These are phyloP conservation scores for Lutjanus campechanus DNA, from an alignment of 2,797 vertebrate genomes.

Conservation along the genomic window DNA sequence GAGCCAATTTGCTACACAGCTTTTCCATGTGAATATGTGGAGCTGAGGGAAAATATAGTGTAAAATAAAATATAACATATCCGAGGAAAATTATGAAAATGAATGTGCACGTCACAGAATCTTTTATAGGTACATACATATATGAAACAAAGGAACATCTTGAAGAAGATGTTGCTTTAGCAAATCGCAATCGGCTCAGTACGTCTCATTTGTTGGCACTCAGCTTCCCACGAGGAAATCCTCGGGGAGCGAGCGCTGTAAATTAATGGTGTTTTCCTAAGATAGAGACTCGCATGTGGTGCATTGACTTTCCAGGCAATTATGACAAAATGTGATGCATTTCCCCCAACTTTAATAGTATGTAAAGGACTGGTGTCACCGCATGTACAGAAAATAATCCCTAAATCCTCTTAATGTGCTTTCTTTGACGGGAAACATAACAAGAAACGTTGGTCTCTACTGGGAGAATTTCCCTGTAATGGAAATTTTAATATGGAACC, in stretches of 20 bases:
- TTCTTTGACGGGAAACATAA: slow-evolving; percentile 54
- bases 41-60: background rate
- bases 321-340: slow-evolving; percentile 62
- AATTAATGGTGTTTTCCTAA: slow-evolving; percentile 60
- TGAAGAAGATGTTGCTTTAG: background rate
- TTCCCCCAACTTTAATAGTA: slow-evolving; percentile 37
- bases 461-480: slow-evolving; percentile 21
- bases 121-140: background rate
- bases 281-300: slow-evolving; percentile 17
- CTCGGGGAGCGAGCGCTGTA: slow-evolving; percentile 35
- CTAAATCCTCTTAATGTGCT: slow-evolving; percentile 67
- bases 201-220: slow-evolving; percentile 44
- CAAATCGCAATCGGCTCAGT: slow-evolving; percentile 24
- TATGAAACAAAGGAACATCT: slow-evolving; percentile 8
- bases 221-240: slow-evolving; percentile 26
- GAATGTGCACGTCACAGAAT: background rate
- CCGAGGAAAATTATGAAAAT: background rate
- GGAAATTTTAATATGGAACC: slow-evolving; percentile 16
- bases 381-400: slow-evolving; percentile 56
- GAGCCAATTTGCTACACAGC: background rate
- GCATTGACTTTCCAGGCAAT: slow-evolving; percentile 47
- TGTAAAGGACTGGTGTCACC: slow-evolving; percentile 49
- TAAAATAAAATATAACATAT: background rate
- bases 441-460: background rate
- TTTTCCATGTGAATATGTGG: background rate